Conservation (phyloP, 1,140 invertebrate genomes). For the Cydia pomonella region DNA sequence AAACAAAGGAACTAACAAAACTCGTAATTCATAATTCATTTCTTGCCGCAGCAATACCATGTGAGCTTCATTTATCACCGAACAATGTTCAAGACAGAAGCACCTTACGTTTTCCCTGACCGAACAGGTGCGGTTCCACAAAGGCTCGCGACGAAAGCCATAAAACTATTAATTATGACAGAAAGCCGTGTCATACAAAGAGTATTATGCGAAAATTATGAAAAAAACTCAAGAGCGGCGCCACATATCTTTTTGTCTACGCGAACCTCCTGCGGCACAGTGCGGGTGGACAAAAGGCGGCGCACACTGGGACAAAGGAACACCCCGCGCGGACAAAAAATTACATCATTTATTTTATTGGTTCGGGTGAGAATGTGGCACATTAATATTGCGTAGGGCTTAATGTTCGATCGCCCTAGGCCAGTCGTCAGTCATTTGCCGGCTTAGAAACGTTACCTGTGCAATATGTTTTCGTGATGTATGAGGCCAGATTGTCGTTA, state of each 20-base stretch:
- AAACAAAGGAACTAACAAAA: not conserved
- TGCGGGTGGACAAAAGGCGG: conserved; percentile 52
- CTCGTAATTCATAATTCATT: conserved; percentile 23
- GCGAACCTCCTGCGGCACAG: conserved; percentile 62
- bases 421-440: conserved; percentile 64
- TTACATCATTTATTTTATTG: conserved; percentile 81
- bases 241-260: conserved; percentile 73
- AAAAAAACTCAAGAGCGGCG: conserved; percentile 66
- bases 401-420: conserved; percentile 74
- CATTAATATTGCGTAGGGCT: conserved; percentile 76
- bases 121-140: conserved; percentile 61
- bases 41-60: not conserved
- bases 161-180: conserved; percentile 79
- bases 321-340: conserved; percentile 74
- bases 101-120: conserved; percentile 58
- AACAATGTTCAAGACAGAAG: conserved; percentile 61
- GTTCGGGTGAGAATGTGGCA: conserved; percentile 74
- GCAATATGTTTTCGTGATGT: conserved; percentile 35
- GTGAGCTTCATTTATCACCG: conserved; percentile 11
- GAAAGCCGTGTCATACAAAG: conserved; percentile 61
- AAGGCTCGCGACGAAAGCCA: conserved; percentile 68
- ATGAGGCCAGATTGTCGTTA: conserved; percentile 26
- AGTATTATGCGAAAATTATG: conserved; percentile 40
- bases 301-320: conserved; percentile 66
- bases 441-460: conserved; percentile 60